These are phyloP conservation scores for Scaptomyza pallida DNA, from an alignment of 1,140 invertebrate species.

Conservation along the genomic window DNA sequence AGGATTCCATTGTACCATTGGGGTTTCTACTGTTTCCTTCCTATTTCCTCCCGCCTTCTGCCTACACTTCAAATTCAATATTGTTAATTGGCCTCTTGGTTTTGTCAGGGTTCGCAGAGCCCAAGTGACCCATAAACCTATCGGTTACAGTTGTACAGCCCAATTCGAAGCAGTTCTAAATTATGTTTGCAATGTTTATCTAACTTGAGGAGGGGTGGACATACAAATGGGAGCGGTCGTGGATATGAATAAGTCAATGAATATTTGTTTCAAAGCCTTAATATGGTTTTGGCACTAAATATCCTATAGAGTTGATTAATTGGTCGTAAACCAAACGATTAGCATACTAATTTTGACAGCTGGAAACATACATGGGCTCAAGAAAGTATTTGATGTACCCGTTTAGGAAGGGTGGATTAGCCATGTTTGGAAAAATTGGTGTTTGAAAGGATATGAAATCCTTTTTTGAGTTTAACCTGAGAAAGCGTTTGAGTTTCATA, in stretches of 20 bases:
- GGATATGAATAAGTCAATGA: slow-evolving; percentile 20
- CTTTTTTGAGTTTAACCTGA: slow-evolving; percentile 23
- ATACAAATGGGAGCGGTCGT: slow-evolving; percentile 34
- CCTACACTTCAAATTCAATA: slow-evolving; percentile 50
- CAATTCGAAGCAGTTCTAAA: slow-evolving; percentile 44
- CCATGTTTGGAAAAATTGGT: neutral
- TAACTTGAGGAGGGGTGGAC: neutral
- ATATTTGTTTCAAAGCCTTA: slow-evolving; percentile 23
- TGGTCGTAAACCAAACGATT: slow-evolving; percentile 69
- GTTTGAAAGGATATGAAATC: slow-evolving; percentile 15
- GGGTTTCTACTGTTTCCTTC: neutral
- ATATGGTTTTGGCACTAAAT: neutral
- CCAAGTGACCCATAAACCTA: slow-evolving; percentile 52
- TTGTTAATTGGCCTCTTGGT: slow-evolving; percentile 69
- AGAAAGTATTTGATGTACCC: slow-evolving; percentile 19
- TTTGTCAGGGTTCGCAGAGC: slow-evolving; percentile 13
- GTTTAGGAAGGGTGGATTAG: neutral
- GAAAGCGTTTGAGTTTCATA: slow-evolving; percentile 34
- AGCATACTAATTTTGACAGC: slow-evolving; percentile 42
- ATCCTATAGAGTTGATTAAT: slow-evolving; percentile 64
- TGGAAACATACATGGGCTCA: neutral
- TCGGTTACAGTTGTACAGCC: slow-evolving; percentile 48
- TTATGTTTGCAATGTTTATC: slow-evolving; percentile 43
- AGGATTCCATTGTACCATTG: neutral
- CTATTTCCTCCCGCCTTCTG: slow-evolving; percentile 1